These are phyloP conservation scores for Oxyruncus cristatus DNA, from an alignment of 2,113 vertebrate species.

Conservation along the genomic window DNA sequence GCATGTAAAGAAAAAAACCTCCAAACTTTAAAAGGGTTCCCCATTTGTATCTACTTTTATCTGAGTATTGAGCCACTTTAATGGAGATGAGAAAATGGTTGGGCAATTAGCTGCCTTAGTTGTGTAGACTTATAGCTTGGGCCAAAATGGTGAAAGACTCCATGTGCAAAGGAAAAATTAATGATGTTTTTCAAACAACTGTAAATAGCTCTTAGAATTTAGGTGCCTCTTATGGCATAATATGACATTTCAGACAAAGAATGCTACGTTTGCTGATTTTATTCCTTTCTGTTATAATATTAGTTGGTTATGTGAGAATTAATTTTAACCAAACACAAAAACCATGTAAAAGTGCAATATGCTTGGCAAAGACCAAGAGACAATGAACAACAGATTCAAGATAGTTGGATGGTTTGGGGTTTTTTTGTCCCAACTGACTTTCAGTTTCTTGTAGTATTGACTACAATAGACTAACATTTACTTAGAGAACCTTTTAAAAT, in stretches of 20 bases:
- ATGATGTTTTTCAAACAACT: neutral
- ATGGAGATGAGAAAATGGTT: neutral
- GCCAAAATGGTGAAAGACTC: neutral
- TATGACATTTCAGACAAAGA: neutral
- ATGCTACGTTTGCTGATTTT: neutral
- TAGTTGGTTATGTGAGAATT: neutral
- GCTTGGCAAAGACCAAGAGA: neutral
- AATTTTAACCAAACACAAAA: conserved; percentile 8
- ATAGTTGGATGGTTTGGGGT: neutral
- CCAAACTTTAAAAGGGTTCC: neutral
- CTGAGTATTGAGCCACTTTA: conserved; percentile 26
- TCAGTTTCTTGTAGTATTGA: neutral
- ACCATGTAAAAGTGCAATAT: neutral
- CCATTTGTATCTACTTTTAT: conserved; percentile 46
- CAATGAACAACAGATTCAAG: neutral
- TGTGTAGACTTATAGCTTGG: neutral
- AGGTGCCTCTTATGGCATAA: neutral
- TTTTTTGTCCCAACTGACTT: neutral
- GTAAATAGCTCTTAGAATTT: neutral
- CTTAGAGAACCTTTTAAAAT: neutral
- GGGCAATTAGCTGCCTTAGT: neutral
- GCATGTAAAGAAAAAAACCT: neutral
- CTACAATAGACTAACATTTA: neutral
- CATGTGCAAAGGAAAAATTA: neutral
- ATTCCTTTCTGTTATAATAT: neutral